A percentile compares a stretch with the other conserved stretches of the same genome.
These are phyloP conservation scores for Archivesica marissinica DNA, from an alignment of 1,140 invertebrate species.

Conservation along the genomic window DNA sequence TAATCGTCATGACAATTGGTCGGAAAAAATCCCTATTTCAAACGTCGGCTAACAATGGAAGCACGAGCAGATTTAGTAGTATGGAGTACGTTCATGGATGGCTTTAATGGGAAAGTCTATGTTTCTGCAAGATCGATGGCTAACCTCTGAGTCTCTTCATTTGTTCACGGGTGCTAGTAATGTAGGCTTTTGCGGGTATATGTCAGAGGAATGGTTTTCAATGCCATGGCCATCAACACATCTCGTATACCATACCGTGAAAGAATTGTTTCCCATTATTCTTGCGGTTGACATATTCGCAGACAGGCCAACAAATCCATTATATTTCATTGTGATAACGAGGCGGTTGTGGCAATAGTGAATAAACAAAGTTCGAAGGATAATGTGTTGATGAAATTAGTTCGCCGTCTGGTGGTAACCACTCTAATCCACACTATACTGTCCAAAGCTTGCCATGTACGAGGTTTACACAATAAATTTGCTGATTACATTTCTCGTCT, in stretches of 20 bases:
- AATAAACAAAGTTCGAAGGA: conserved; percentile 38
- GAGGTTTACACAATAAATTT: background rate
- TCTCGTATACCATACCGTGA: background rate
- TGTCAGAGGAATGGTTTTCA: background rate
- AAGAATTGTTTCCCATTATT: conserved; percentile 24
- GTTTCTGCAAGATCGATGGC: background rate
- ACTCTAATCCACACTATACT: background rate
- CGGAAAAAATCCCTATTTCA: background rate
- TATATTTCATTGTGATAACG: conserved; percentile 25
- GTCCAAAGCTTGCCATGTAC: background rate
- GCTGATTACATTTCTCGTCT: background rate
- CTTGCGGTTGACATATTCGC: background rate
- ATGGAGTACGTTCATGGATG: background rate
- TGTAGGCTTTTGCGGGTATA: background rate
- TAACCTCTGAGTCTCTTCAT: background rate
- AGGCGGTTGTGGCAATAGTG: conserved; percentile 6
- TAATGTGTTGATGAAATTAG: background rate
- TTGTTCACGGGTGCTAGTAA: background rate
- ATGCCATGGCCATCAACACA: background rate
- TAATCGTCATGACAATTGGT: conserved; percentile 49
- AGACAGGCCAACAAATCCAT: conserved; percentile 4
- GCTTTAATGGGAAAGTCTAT: conserved; percentile 1
- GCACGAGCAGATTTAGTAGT: background rate
- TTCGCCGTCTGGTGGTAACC: background rate
- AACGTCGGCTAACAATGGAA: background rate